A percentile compares a stretch with the other conserved stretches of the same genome.
Evolutionary conservation across 2,797 vertebrate species (phyloP).

Genomic region (Mormyrops attenuatus): DNA sequence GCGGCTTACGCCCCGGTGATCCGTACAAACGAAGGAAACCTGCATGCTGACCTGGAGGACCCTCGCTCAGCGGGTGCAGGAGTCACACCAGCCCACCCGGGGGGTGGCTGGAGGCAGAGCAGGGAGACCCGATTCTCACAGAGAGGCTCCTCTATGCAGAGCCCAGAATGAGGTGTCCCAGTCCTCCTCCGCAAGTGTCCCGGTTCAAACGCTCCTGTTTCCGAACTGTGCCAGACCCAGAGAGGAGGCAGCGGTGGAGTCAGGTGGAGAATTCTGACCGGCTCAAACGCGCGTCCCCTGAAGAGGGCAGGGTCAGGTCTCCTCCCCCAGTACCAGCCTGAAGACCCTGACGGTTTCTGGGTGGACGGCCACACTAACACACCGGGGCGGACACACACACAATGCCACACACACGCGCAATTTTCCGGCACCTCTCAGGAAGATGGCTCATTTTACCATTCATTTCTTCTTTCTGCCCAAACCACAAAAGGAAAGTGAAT

Average conservation of each 20-base stretch:
- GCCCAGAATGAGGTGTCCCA: background rate
- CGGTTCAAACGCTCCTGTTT: background rate
- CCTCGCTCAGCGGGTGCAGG: background rate
- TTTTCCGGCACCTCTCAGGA: background rate
- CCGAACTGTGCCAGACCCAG: background rate
- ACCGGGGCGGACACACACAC: background rate
- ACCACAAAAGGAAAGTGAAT: background rate
- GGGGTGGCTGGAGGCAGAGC: slow-evolving; percentile 18
- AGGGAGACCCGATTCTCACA: background rate
- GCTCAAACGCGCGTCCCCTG: too few species aligned
- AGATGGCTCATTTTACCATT: background rate
- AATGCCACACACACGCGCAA: background rate
- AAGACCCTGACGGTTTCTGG: background rate
- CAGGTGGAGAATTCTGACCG: background rate
- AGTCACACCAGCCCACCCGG: background rate
- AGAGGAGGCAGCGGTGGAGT: background rate
- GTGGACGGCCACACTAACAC: background rate
- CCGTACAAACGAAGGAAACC: slow-evolving; percentile 91
- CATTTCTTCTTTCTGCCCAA: background rate
- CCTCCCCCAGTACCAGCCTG: background rate
- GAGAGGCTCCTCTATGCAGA: background rate
- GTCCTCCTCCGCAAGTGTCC: background rate
- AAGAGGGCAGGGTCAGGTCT: background rate
- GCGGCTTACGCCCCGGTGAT: slow-evolving; percentile 87
- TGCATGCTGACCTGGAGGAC: slow-evolving; percentile 67